phyloP scores from a whole-genome alignment of 2,113 vertebrate species.

The mouse (Mus musculus) region DNA sequence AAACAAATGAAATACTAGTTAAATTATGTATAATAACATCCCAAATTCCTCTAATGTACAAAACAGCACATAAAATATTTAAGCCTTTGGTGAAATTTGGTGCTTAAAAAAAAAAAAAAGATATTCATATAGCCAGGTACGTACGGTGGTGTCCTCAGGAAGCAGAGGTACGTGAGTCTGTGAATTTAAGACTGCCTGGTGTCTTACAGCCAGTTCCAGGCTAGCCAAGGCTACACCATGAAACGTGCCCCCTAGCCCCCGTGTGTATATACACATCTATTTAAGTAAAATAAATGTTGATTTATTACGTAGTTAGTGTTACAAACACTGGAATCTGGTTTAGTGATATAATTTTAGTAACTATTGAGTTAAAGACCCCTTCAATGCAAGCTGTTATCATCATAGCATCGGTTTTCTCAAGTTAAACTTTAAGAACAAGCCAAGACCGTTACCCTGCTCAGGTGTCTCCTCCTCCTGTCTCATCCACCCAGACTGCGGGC shows the following conservation, averaged over 20 bases:
- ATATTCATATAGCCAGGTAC: background rate
- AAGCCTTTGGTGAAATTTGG: background rate
- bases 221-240: background rate
- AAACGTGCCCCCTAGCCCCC: background rate
- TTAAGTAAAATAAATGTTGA: background rate
- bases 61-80: slow-evolving; percentile 1
- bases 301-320: background rate
- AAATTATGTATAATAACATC: background rate
- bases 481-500: slow-evolving; percentile 91
- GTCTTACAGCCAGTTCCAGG: background rate
- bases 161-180: background rate
- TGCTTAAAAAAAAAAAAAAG: background rate
- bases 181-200: background rate
- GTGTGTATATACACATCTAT: too few relatives aligned
- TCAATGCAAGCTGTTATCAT: background rate
- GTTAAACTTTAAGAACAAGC: background rate
- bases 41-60: background rate
- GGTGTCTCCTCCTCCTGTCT: slow-evolving; percentile 91
- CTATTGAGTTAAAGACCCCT: background rate
- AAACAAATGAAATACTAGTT: slow-evolving; percentile 51
- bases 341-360: background rate
- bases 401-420: background rate
- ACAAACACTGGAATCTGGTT: background rate
- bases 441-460: slow-evolving; percentile 87
- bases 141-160: background rate